A percentile compares a stretch with the other conserved stretches of the same genome.
phyloP scores from a whole-genome alignment of 64 coral and sea anemone genomes.

The Platygyra sinensis region DNA sequence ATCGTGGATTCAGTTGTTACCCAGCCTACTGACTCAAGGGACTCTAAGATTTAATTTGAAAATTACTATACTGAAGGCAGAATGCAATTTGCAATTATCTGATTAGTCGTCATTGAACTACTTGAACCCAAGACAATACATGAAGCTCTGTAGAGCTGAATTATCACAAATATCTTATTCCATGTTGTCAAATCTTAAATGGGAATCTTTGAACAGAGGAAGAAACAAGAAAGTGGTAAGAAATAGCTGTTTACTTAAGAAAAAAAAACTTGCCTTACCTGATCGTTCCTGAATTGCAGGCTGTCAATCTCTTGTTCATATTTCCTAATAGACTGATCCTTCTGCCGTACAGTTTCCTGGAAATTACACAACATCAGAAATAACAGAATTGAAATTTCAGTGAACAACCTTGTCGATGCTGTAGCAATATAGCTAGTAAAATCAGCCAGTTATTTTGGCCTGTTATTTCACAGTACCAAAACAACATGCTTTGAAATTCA shows the following conservation, averaged over 20 bases:
- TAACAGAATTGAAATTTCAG: not conserved
- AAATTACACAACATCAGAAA: not conserved
- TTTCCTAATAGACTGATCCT: constrained; percentile 93
- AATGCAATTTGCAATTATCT: too few relatives aligned
- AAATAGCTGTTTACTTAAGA: not conserved
- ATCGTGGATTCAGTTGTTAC: too few relatives aligned
- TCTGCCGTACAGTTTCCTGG: constrained; percentile 87
- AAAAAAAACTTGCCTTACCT: constrained; percentile 39
- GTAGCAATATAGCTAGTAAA: too few relatives aligned
- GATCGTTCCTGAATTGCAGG: constrained; percentile 97
- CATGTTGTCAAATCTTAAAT: not conserved
- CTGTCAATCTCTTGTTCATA: constrained; percentile 99
- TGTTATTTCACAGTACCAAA: too few relatives aligned
- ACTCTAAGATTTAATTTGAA: too few relatives aligned
- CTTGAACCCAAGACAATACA: too few relatives aligned
- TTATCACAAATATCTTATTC: not conserved
- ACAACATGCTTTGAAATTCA: too few relatives aligned
- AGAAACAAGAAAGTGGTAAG: not conserved
- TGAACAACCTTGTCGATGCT: not conserved
- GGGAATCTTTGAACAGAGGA: not conserved
- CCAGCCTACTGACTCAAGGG: too few relatives aligned
- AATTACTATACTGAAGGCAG: too few relatives aligned
- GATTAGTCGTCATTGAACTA: too few relatives aligned
- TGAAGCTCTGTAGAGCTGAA: too few relatives aligned
- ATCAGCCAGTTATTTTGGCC: too few relatives aligned